Conservation (phyloP, 2,888 invertebrate species). For the Molanna angustata region DNA sequence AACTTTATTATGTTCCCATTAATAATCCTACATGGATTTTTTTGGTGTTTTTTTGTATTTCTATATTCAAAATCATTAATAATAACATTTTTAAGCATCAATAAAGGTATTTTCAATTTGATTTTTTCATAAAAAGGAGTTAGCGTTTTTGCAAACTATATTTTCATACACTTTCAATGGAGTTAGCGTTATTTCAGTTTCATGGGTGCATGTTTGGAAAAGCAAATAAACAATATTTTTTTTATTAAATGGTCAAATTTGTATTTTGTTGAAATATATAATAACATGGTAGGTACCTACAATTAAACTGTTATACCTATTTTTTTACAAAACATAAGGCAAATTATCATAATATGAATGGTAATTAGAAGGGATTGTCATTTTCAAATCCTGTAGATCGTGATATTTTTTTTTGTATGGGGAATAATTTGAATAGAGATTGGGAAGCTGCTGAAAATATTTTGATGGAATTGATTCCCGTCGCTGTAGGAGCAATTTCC, state of each 20-base stretch:
- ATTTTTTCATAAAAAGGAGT: too few species aligned
- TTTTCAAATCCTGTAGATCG: background rate
- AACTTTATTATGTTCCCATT: too few species aligned
- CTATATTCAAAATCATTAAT: too few species aligned
- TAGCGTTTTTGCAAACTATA: too few species aligned
- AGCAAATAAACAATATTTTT: background rate
- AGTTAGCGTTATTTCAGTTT: background rate
- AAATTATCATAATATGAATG: background rate
- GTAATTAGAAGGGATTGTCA: background rate
- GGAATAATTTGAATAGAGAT: background rate
- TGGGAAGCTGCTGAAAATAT: constrained; percentile 2
- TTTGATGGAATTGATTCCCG: background rate
- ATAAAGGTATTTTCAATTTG: too few species aligned
- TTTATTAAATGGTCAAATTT: background rate
- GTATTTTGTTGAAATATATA: background rate
- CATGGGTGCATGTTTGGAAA: background rate
- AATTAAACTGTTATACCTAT: background rate
- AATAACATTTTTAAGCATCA: background rate
- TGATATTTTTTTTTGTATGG: background rate
- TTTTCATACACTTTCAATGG: too few species aligned
- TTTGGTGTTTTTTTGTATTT: background rate
- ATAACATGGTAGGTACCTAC: too few species aligned
- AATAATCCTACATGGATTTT: too few species aligned
- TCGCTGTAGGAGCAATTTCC: constrained; percentile 1
- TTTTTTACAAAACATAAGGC: background rate